Base-by-base conservation (phyloP, 2,888 invertebrate species). In the Dasysyrphus tricinctus region DNA sequence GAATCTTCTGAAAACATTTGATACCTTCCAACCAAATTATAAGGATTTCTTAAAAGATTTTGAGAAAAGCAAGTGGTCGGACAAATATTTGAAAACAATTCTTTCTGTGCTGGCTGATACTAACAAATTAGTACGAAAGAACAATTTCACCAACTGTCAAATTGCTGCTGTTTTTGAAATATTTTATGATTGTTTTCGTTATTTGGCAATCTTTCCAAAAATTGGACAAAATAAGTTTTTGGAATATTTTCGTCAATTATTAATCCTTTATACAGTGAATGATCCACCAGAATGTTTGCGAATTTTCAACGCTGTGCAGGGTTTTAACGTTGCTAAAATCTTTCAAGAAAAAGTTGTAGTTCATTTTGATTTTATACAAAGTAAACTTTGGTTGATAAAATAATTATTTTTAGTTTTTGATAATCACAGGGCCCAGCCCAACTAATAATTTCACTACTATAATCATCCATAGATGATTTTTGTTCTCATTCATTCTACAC, bases 111-210 rank as follows among this genome's bases (percentile, higher is more conserved):
- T 85, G 9, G 12, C 7, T n/a, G 77, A 81, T 12, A 67, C 63
- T 6, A 42, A 72, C 3, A 14, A 47, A 8, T 51, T 39, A n/a
- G 47, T 42, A 0, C 34, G 32, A 37, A 56, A 34, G 1, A 49
- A 5, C 0, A 24, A 63, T 9, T 81, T 69, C 5, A 34, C 19
- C 11, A 56, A 0, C 6, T 73, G 69, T 49, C 72, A 85, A 57
- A 73, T n/a, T n/a, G 81, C 85, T 4, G 72, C 85, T 6, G 0
- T 78, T 3, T 74, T 61, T 4, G 85, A 85, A 42, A 81, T 85
- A 37, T 74, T 81, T 19, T 85, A 74, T 49, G 70, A 57, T 34
- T 77, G 77, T 8, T 81, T 85, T 11, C 5, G 57, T 24, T 74
- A 57, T 63, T 74, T 77, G n/a, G 9, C 2, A 24, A 5, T 44